A percentile compares a stretch with the other conserved stretches of the same genome.
phyloP scores from a whole-genome alignment of 2,888 invertebrate genomes.

The Spialia ferax region DNA sequence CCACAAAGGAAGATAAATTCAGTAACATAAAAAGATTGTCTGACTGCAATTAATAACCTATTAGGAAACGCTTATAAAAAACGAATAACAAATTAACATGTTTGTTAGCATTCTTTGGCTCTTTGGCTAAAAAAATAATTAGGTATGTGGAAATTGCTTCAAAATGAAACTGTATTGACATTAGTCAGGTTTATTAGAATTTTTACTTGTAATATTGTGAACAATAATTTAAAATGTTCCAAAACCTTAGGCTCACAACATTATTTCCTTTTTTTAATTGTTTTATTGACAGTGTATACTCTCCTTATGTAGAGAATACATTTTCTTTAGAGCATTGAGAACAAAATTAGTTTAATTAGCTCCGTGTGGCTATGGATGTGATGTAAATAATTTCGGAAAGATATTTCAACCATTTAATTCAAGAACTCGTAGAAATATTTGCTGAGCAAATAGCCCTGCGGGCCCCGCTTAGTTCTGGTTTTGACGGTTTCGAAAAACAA shows the following conservation, averaged over 20 bases:
- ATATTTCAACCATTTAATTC: slow-evolving; percentile 1
- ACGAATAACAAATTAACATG: not conserved
- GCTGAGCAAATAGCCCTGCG: not conserved
- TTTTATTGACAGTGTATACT: not conserved
- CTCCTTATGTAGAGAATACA: slow-evolving; percentile 1
- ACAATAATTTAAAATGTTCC: too few species aligned
- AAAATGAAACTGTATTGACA: too few species aligned
- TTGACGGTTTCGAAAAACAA: not conserved
- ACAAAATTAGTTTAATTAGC: not conserved
- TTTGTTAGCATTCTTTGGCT: too few species aligned
- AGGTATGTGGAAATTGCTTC: too few species aligned
- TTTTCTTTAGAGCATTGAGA: not conserved
- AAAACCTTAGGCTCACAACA: too few species aligned
- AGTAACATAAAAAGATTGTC: slow-evolving; percentile 8
- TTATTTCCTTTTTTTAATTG: too few species aligned
- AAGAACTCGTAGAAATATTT: not conserved
- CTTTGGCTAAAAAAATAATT: too few species aligned
- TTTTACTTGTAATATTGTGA: too few species aligned
- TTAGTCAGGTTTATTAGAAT: too few species aligned
- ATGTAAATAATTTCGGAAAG: not conserved
- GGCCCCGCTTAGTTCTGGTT: not conserved
- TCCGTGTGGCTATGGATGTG: not conserved
- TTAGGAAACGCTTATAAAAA: slow-evolving; percentile 15
- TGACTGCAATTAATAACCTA: slow-evolving; percentile 22
- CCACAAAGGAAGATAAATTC: not conserved